Percentiles rank a stretch among this genome's conserved stretches.
Evolutionary conservation across 1,140 invertebrate species (phyloP).

Genomic region (Drosophila guanche): DNA sequence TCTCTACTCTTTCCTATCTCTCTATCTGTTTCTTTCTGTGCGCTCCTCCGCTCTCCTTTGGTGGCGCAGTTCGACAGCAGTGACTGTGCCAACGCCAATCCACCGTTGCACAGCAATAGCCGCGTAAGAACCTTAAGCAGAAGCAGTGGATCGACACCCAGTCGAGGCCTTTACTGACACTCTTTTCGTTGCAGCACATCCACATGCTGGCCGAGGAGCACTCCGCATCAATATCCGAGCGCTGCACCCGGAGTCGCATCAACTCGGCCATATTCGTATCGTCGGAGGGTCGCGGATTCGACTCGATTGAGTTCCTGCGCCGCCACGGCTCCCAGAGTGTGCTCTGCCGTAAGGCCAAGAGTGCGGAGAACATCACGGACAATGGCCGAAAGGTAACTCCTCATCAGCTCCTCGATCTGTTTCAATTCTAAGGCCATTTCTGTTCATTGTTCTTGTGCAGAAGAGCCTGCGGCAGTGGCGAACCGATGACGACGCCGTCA

Average conservation of each 20-base stretch:
- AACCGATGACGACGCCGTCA: constrained; percentile 73
- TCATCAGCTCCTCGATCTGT: too few species aligned
- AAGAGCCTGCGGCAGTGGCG: constrained; percentile 78
- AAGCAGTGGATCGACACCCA: constrained; percentile 15
- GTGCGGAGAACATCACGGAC: constrained; percentile 87
- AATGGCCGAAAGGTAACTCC: constrained; percentile 72
- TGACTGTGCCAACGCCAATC: constrained; percentile 81
- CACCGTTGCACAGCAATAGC: constrained; percentile 81
- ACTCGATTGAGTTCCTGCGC: constrained; percentile 90
- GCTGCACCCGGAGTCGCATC: constrained; percentile 88
- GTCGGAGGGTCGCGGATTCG: constrained; percentile 89
- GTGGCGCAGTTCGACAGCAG: constrained; percentile 79
- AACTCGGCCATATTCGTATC: constrained; percentile 91
- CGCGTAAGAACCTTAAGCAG: constrained; percentile 64
- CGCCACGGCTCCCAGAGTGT: constrained; percentile 91
- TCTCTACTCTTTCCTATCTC: constrained; percentile 52
- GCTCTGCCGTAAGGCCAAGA: constrained; percentile 90
- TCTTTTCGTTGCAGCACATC: constrained; percentile 86
- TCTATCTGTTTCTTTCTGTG: constrained; percentile 43
- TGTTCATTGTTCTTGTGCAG: constrained; percentile 38
- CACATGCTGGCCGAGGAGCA: constrained; percentile 84
- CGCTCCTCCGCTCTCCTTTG: constrained; percentile 9
- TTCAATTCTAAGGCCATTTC: background rate
- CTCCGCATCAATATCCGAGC: constrained; percentile 83
- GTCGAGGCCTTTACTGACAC: constrained; percentile 22